A percentile compares a stretch with the other conserved stretches of the same genome.
phyloP scores from a whole-genome alignment of 2,888 invertebrate genomes.

The Drosophila ochracea region DNA sequence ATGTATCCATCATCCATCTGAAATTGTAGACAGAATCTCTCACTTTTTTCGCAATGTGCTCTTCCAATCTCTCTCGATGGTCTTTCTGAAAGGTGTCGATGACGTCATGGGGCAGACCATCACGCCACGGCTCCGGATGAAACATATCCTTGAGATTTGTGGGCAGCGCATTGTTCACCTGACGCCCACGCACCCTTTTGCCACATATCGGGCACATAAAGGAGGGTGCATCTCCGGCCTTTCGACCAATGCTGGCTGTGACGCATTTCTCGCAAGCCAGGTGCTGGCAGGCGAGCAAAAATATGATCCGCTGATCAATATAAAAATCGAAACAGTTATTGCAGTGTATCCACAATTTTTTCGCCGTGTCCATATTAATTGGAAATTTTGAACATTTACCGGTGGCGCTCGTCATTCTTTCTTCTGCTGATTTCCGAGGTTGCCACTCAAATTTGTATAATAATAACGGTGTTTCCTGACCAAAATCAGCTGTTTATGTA shows the following conservation, averaged over 20 bases:
- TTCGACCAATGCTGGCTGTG: slow-evolving; percentile 39
- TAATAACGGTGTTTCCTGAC: slow-evolving; percentile 4
- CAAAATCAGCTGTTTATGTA: slow-evolving; percentile 37
- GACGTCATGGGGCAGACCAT: slow-evolving; percentile 46
- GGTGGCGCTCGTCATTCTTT: background rate
- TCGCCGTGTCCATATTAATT: slow-evolving; percentile 4
- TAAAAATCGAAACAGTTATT: slow-evolving; percentile 75
- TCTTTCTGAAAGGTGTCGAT: slow-evolving; percentile 67
- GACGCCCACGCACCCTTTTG: slow-evolving; percentile 61
- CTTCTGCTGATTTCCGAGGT: background rate
- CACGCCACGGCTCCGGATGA: slow-evolving; percentile 76
- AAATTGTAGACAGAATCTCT: background rate
- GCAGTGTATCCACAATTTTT: slow-evolving; percentile 81
- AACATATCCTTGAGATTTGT: slow-evolving; percentile 74
- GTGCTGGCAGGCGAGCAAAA: slow-evolving; percentile 79
- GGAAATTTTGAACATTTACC: background rate
- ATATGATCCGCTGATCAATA: slow-evolving; percentile 55
- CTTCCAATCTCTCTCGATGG: slow-evolving; percentile 59
- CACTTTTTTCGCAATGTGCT: slow-evolving; percentile 60
- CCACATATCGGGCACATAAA: slow-evolving; percentile 72
- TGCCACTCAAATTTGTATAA: slow-evolving; percentile 19
- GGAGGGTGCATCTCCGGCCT: slow-evolving; percentile 47
- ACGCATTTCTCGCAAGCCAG: slow-evolving; percentile 73
- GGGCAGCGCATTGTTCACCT: slow-evolving; percentile 73
- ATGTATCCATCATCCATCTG: background rate